Base-by-base conservation (phyloP, 2,888 invertebrate species). In the Tortricodes alternella region DNA sequence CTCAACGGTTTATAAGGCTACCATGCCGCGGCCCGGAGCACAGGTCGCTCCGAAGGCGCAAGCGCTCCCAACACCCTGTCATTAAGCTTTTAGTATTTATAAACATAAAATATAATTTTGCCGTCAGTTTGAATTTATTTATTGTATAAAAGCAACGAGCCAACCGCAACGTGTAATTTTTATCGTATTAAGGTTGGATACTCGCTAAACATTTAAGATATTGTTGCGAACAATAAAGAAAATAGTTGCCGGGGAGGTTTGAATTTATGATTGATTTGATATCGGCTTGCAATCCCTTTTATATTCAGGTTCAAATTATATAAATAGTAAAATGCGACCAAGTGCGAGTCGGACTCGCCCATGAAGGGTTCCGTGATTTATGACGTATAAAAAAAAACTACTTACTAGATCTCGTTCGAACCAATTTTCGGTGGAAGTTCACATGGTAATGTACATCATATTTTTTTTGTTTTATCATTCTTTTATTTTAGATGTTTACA, bases 31-130 rank as follows among this genome's bases (percentile, higher is more conserved):
- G 23, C 16, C 21, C 51, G 34, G 16, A 19, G 8, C 51, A 11
- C 43, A 27, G 9, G 18, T 27, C 48, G 48, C 11, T 11, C 29
- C 5, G 21, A 3, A 21, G 21, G 29, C 29, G 29, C 29, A 4
- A 21, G 23, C 24, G 18, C 29, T 23, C 52, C 16, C 41, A 15
- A 58, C 53, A 59, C 66, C 76, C 76, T 70, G 73, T 76, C 72
- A 78, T 80, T 79, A 78, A 70, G 73, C 74, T 73, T n/a, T 73
- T 74, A 77, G 77, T 82, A 81, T 82, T 81, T 82, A 80, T 83
- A 79, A 79, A 80, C 73, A 73, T 78, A 78, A 78, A 80, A 78
- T 76, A 77, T 78, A 78, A 79, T 80, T 79, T 79, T 65, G 62
- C 67, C 72, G 79, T 79, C 80, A 73, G 71, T 62, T 66, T 61